A percentile compares a stretch with the other conserved stretches of the same genome.
These are phyloP conservation scores for Ischnura elegans DNA, from an alignment of 2,888 invertebrate genomes.

Conservation along the genomic window DNA sequence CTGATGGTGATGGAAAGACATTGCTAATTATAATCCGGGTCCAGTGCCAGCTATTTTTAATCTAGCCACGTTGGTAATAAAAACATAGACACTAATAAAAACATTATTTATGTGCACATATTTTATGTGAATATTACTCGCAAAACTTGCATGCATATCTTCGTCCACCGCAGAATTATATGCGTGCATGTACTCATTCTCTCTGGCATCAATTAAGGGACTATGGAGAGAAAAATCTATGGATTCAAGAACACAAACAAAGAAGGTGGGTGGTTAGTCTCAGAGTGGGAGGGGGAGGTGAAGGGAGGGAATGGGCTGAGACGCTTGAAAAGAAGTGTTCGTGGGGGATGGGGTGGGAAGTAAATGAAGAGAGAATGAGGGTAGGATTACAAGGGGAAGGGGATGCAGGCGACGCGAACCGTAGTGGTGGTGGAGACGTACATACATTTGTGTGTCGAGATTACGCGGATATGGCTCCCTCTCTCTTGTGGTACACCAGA, in stretches of 20 bases:
- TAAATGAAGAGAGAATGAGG: not conserved
- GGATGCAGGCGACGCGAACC: not conserved
- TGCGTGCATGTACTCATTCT: not conserved
- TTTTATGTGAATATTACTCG: not conserved
- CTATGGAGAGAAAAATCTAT: not conserved
- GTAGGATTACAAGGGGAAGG: not conserved
- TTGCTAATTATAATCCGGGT: too few species aligned
- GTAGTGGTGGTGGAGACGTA: not conserved
- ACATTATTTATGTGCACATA: too few species aligned
- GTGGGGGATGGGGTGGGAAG: not conserved
- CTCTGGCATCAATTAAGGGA: not conserved
- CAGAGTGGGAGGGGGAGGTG: not conserved
- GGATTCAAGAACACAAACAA: not conserved
- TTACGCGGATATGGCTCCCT: constrained; percentile 9
- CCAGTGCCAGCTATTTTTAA: too few species aligned
- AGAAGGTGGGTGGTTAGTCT: not conserved
- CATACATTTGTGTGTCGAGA: not conserved
- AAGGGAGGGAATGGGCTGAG: not conserved
- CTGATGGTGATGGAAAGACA: too few species aligned
- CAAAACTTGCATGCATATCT: not conserved
- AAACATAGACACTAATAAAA: too few species aligned
- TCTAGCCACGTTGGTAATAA: too few species aligned
- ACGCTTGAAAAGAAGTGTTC: not conserved
- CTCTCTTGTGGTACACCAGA: constrained; percentile 27
- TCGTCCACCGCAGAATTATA: not conserved